Evolutionary conservation across 2,888 invertebrate species (phyloP), one percentile per base, ranked within the genome.

Genomic region (Phortica magna): DNA sequence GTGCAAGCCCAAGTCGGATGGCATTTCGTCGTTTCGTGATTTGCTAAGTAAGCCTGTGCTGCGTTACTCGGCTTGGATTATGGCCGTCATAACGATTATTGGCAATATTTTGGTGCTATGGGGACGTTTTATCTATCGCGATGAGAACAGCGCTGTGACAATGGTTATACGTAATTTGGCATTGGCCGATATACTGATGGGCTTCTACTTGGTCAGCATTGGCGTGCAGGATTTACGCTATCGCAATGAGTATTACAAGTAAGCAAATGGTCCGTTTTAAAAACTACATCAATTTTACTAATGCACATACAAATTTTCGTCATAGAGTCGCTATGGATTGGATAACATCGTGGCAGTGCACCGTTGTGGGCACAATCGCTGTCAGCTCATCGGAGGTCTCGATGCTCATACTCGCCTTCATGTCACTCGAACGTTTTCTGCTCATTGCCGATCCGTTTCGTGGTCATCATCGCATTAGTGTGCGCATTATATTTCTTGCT

Each of bases 361-460:
- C 93, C 0, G 84, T 93, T 1, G 91, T 94, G 48, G 95, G 95
- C 43, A 92, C 94, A 5, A 82, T 95, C 53, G 95, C 95, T 0
- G 94, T 95, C 91, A 93, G 93, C 31, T 95, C 95, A 1, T 94
- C 94, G 2, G 95, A 95, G 92, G 95, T 95, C 1, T 95, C 95
- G 7, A 94, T 95, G 88, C 89, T 95, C 59, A 94, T 95, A 77
- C 89, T 95, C 80, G 94, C 94, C 1, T 94, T 95, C 85, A 95
- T 95, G 93, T 95, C 95, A 0, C 89, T 95, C 82, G 95, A 95
- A 82, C 92, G 95, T 81, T 95, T 94, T 87, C 89, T 95, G 79
- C 89, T 94, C 74, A 95, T 95, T 80, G 94, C 94, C 0, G 93
- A 93, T 84, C 94, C 94, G 0, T 93, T 94, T 81, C 93, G 93